Evolutionary conservation across 2,888 invertebrate genomes (phyloP).

Genomic region (Dicranocentrus wangi): DNA sequence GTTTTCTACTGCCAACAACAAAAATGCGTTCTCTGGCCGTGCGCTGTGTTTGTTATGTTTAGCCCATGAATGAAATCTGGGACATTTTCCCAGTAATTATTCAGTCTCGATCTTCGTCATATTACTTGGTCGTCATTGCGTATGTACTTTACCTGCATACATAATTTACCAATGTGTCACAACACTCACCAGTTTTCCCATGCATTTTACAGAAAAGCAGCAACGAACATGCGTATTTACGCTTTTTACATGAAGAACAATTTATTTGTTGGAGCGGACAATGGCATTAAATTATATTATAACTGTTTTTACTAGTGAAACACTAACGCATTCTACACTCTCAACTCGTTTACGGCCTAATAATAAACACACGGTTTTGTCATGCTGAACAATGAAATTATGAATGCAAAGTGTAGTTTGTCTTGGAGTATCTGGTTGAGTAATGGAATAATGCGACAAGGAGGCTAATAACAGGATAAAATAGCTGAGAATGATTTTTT

Average conservation of each 20-base stretch:
- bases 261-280: slow-evolving; percentile 2
- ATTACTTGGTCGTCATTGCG: too few relatives aligned
- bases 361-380: slow-evolving; percentile 18
- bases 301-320: background rate
- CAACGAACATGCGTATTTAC: too few relatives aligned
- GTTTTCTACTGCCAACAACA: too few relatives aligned
- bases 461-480: slow-evolving; percentile 42
- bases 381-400: slow-evolving; percentile 16
- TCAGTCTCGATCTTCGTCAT: too few relatives aligned
- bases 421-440: slow-evolving; percentile 28
- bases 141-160: background rate
- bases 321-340: background rate
- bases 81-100: too few relatives aligned
- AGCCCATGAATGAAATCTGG: too few relatives aligned
- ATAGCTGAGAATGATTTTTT: slow-evolving; percentile 43
- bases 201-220: background rate
- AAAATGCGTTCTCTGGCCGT: too few relatives aligned
- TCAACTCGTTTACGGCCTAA: background rate
- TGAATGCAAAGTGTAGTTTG: slow-evolving; percentile 16
- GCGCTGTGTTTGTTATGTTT: too few relatives aligned
- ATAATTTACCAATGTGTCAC: slow-evolving; percentile 9
- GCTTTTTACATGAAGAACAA: too few relatives aligned
- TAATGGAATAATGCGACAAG: slow-evolving; percentile 30
- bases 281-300: slow-evolving; percentile 1
- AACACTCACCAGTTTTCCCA: slow-evolving; percentile 18